A percentile compares a stretch with the other conserved stretches of the same genome.
Conservation (phyloP, 2,113 vertebrate genomes). For the Dicentrarchus labrax region DNA sequence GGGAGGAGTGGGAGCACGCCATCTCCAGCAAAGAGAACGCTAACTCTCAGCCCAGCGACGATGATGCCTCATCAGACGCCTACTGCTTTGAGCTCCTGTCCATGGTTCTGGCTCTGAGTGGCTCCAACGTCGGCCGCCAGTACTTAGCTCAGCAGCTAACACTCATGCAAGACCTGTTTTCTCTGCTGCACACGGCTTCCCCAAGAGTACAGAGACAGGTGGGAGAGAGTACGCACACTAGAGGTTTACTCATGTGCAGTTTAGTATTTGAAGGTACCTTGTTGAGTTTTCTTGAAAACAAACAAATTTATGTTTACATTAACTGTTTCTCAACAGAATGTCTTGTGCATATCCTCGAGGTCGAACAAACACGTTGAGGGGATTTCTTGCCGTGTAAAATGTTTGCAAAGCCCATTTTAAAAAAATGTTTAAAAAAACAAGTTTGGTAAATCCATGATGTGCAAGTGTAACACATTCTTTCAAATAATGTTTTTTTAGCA, state of each 20-base stretch:
- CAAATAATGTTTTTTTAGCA: too few relatives aligned
- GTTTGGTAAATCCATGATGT: too few relatives aligned
- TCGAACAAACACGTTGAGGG: too few relatives aligned
- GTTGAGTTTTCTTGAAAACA: background rate
- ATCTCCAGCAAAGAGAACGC: constrained; percentile 99
- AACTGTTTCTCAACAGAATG: too few relatives aligned
- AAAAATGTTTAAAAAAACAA: too few relatives aligned
- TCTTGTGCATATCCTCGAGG: too few relatives aligned
- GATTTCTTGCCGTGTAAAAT: too few relatives aligned
- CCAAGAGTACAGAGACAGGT: constrained; percentile 99
- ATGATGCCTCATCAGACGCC: constrained; percentile 95
- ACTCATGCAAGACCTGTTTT: constrained; percentile 97
- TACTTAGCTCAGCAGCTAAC: constrained; percentile 98
- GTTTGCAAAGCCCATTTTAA: too few relatives aligned
- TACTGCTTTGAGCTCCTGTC: constrained; percentile 99
- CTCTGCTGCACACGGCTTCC: constrained; percentile 95
- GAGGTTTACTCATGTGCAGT: background rate
- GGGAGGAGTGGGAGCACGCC: constrained; percentile 98
- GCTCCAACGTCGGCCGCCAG: constrained; percentile 97
- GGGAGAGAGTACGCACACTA: constrained; percentile 26
- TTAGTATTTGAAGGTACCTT: background rate
- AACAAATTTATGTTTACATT: background rate
- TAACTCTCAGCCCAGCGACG: constrained; percentile 96
- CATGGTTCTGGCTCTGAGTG: constrained; percentile 97
- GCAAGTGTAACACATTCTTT: too few relatives aligned